A percentile compares a stretch with the other conserved stretches of the same genome.
Conservation (phyloP, 1,140 invertebrate genomes). For the Scaptomyza hsui region DNA sequence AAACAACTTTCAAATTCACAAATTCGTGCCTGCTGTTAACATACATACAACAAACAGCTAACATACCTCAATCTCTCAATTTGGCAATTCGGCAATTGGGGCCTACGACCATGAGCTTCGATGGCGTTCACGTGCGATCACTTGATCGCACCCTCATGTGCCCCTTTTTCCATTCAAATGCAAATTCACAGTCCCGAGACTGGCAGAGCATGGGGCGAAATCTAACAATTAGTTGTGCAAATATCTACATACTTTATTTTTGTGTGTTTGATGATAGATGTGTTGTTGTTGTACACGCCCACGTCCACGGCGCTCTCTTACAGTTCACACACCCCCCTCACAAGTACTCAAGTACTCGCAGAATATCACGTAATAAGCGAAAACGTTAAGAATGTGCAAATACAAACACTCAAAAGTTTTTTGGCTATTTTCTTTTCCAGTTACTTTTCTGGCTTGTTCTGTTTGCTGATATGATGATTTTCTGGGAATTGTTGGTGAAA, state of each 20-base stretch:
- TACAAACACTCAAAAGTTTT: not conserved
- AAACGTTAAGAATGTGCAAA: conserved; percentile 16
- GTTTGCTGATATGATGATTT: not conserved
- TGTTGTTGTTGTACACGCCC: conserved; percentile 25
- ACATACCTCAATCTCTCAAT: conserved; percentile 16
- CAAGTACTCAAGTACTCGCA: conserved; percentile 1
- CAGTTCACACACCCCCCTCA: not conserved
- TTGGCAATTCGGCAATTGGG: conserved; percentile 42
- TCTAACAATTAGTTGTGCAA: conserved; percentile 63
- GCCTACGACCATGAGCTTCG: conserved; percentile 32
- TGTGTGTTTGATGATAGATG: conserved; percentile 32
- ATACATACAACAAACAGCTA: conserved; percentile 38
- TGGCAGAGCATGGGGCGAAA: conserved; percentile 12
- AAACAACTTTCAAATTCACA: not conserved
- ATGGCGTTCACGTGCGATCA: conserved; percentile 74
- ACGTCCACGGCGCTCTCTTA: not conserved
- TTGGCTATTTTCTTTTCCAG: not conserved
- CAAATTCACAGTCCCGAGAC: conserved; percentile 20
- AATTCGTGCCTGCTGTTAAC: conserved; percentile 42
- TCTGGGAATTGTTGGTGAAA: conserved; percentile 7
- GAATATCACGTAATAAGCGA: conserved; percentile 32
- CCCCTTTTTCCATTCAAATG: not conserved
- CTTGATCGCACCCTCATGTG: conserved; percentile 68
- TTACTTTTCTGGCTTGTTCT: not conserved
- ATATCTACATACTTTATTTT: conserved; percentile 29